Conservation (phyloP, 2,888 invertebrate genomes). For the Litoditis marina region DNA sequence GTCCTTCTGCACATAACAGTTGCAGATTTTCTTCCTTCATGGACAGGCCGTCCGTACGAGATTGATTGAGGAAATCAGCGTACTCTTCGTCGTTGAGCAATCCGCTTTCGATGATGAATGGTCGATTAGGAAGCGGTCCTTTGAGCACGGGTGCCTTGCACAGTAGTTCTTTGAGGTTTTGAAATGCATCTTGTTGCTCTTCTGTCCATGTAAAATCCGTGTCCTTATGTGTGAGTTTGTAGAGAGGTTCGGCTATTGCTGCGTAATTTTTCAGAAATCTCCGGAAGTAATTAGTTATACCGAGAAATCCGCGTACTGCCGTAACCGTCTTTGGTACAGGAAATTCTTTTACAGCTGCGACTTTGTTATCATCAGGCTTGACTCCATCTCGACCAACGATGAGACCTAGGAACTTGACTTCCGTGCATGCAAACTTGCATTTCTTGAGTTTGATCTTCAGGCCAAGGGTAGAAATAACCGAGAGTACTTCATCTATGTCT, state of each 20-base stretch:
- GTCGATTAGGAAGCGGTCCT: slow-evolving; percentile 3
- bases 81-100: too few species aligned
- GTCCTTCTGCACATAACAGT: too few species aligned
- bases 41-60: too few species aligned
- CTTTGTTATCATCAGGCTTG: slow-evolving; percentile 26
- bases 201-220: slow-evolving; percentile 17
- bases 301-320: slow-evolving; percentile 27
- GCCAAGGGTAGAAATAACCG: slow-evolving; percentile 16
- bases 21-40: too few species aligned
- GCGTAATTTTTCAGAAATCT: slow-evolving; percentile 33
- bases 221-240: slow-evolving; percentile 24
- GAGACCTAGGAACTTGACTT: slow-evolving; percentile 36
- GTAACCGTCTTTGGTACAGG: slow-evolving; percentile 19
- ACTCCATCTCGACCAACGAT: slow-evolving; percentile 31
- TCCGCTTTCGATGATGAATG: slow-evolving; percentile 25
- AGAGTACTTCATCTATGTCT: slow-evolving; percentile 31
- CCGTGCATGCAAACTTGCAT: slow-evolving; percentile 25
- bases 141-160: slow-evolving; percentile 19
- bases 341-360: slow-evolving; percentile 16
- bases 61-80: too few species aligned
- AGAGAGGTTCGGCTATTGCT: slow-evolving; percentile 22
- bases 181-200: slow-evolving; percentile 17
- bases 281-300: slow-evolving; percentile 32
- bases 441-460: slow-evolving; percentile 30
- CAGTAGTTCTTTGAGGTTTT: slow-evolving; percentile 21